These are phyloP conservation scores for Ormia ochracea DNA, from an alignment of 2,888 invertebrate species.

Conservation along the genomic window DNA sequence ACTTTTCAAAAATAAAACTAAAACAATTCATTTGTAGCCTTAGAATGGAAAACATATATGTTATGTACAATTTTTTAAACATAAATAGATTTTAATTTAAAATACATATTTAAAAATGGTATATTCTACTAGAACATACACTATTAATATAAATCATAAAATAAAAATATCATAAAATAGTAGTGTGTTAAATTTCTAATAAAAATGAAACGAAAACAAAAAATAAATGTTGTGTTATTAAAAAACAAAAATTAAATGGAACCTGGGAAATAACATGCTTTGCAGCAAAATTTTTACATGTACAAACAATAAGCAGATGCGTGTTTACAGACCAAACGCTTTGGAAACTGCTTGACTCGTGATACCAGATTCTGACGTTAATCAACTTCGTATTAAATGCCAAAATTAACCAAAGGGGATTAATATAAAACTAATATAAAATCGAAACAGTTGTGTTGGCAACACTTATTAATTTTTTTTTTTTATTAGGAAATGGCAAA, in stretches of 20 bases:
- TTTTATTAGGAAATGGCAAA: too few relatives aligned
- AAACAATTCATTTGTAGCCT: slow-evolving; percentile 23
- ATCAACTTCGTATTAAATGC: too few relatives aligned
- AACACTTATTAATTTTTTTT: too few relatives aligned
- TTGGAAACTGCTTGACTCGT: too few relatives aligned
- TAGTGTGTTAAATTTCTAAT: slow-evolving; percentile 49
- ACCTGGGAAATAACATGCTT: too few relatives aligned
- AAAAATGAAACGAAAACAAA: slow-evolving; percentile 7
- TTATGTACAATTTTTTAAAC: neutral
- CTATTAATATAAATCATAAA: neutral
- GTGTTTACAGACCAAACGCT: too few relatives aligned
- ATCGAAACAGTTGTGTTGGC: too few relatives aligned
- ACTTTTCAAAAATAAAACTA: neutral
- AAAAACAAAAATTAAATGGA: slow-evolving; percentile 2
- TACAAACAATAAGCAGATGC: too few relatives aligned
- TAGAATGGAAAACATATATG: slow-evolving; percentile 28
- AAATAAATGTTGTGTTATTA: slow-evolving; percentile 28
- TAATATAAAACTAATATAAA: too few relatives aligned
- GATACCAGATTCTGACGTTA: too few relatives aligned
- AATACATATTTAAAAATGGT: neutral
- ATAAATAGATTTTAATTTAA: neutral
- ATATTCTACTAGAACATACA: slow-evolving; percentile 1
- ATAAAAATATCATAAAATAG: slow-evolving; percentile 6
- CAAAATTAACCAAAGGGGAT: too few relatives aligned
- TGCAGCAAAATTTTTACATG: too few relatives aligned